Evolutionary conservation across 2,113 vertebrate genomes (phyloP).

Genomic region (Ictalurus punctatus): DNA sequence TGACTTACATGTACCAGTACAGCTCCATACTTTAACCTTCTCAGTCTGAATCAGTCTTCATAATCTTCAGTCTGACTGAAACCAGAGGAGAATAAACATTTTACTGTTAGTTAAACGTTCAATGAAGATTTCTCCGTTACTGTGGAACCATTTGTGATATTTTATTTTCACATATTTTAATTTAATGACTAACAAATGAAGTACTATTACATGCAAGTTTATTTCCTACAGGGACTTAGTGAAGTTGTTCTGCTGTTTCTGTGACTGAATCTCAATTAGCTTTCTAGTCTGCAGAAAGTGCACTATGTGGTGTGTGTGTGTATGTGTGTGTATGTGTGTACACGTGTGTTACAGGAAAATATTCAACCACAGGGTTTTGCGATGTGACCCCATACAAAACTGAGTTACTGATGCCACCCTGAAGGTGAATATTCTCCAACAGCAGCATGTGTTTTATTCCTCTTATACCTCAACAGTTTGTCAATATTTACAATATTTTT

Average conservation of each 20-base stretch:
- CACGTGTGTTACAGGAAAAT: neutral
- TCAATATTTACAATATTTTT: neutral
- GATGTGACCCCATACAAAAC: neutral
- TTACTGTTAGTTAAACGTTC: neutral
- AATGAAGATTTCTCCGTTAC: neutral
- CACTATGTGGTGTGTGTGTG: neutral
- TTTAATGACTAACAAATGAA: neutral
- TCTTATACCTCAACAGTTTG: neutral
- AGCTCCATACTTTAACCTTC: conserved; percentile 71
- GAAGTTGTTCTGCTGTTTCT: neutral
- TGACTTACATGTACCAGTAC: conserved; percentile 82
- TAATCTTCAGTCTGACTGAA: conserved; percentile 46
- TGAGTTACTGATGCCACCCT: neutral
- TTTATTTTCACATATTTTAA: neutral
- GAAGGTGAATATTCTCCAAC: neutral
- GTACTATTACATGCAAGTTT: neutral
- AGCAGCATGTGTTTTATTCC: neutral
- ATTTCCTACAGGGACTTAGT: neutral
- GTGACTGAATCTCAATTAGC: neutral
- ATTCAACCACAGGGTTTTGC: neutral
- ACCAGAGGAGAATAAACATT: neutral
- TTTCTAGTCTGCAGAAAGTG: neutral
- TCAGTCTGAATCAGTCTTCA: conserved; percentile 56
- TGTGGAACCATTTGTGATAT: neutral
- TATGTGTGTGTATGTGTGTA: neutral